Base-by-base conservation (phyloP, 2,888 invertebrate species). In the Caenorhabditis sp. region DNA sequence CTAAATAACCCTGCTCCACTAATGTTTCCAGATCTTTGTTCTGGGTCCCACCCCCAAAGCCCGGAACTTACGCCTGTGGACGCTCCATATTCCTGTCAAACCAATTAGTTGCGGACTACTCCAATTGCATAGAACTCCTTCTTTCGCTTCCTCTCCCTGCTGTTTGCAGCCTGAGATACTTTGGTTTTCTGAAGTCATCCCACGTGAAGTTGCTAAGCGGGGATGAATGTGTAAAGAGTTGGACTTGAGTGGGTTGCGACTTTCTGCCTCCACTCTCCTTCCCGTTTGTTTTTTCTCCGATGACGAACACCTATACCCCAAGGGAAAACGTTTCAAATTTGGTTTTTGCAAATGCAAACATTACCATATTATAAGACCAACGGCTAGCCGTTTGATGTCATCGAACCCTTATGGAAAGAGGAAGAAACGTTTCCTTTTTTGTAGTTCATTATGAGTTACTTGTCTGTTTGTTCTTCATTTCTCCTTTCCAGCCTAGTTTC, bases 191-290 rank as follows among this genome's bases (percentile, higher is more conserved):
- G 53, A 53, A 70, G 53, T 59, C 70, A 70, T 59, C 70, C 59
- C 70, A 70, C 59, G 52, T 70, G 59, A 70, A 70, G 41, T 52
- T 52, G 70, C 59, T 59, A 70, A 70, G 66, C 66, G 24, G 59
- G 59, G 53, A 70, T 59, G 70, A 70, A 70, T 70, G 46, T 61
- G 41, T 52, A 50, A 41, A 26, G 56, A 48, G 22, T 46, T 48
- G 39, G 35, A 48, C 32, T 59, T 70, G 70, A 70, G 59, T 70
- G 59, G 35, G 52, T 55, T 37, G 37, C 43, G 3, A 9, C 46
- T 46, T 22, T 24, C 20, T 45, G 7, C 9, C 11, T 11, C 11
- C 45, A 17, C 17, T 15, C 27, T n/a, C 26, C 4, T 48, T 17
- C 7, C 30, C 11, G 26, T 45, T 62, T 15, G 20, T 15, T 35